A percentile compares a stretch with the other conserved stretches of the same genome.
phyloP scores from a whole-genome alignment of 2,113 vertebrate genomes.

The Neotragus pygmaeus region DNA sequence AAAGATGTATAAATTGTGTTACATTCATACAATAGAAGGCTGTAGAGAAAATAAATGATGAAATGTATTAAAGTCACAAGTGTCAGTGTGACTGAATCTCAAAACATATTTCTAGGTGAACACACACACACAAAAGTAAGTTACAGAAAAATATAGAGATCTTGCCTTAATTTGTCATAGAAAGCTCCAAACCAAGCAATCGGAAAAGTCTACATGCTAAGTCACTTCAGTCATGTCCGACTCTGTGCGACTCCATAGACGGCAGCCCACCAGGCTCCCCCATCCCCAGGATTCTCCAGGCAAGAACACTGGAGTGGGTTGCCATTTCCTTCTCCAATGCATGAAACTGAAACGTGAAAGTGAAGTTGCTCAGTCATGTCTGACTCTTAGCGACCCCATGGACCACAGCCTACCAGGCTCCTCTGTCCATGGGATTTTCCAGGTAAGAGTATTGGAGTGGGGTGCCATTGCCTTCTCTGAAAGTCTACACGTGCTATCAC shows the following conservation, averaged over 20 bases:
- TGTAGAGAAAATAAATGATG: not conserved
- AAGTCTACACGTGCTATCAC: not conserved
- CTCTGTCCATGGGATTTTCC: no score
- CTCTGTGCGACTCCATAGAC: no score
- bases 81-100: not conserved
- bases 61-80: not conserved
- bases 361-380: no score
- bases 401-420: no score
- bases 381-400: no score
- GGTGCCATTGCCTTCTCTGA: not conserved
- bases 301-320: no score
- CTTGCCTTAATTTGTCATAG: not conserved
- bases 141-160: not conserved
- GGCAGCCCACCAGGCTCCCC: no score
- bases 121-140: not conserved
- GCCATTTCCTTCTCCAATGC: no score
- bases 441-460: no score
- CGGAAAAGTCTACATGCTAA: not conserved
- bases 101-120: not conserved
- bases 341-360: no score
- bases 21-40: not conserved
- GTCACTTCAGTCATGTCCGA: no score
- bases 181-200: constrained; percentile 19
- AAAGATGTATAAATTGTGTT: not conserved
- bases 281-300: no score